These are phyloP conservation scores for Zingel zingel DNA, from an alignment of 2,113 vertebrate genomes.

Conservation along the genomic window DNA sequence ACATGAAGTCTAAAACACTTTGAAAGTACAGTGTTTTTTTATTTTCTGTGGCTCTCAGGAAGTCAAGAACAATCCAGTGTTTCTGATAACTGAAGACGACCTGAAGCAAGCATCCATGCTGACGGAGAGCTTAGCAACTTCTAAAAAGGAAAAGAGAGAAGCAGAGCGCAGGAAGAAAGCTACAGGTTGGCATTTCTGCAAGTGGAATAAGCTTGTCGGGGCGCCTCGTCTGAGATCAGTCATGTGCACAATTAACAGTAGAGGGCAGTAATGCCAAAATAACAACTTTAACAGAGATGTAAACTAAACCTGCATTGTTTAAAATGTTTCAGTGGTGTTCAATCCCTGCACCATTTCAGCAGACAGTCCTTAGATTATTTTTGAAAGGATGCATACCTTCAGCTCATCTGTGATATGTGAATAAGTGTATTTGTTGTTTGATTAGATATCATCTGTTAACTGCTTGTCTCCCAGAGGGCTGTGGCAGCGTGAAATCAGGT, in stretches of 20 bases:
- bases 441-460: neutral
- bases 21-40: neutral
- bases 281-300: no score
- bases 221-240: no score
- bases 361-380: no score
- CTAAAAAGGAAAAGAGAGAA: constrained; percentile 94
- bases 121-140: constrained; percentile 81
- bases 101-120: constrained; percentile 85
- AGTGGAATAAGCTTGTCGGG: no score
- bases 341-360: no score
- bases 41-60: constrained; percentile 83
- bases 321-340: no score
- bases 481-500: constrained; percentile 88
- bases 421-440: neutral
- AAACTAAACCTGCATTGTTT: no score
- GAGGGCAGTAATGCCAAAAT: no score
- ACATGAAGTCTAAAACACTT: neutral
- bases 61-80: constrained; percentile 92
- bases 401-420: neutral
- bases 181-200: constrained; percentile 81
- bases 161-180: constrained; percentile 91
- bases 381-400: no score
- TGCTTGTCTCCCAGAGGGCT: constrained; percentile 87
- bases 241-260: no score
- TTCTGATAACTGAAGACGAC: constrained; percentile 94